Conservation (phyloP, 2,797 vertebrate genomes). For the Argentina silus region DNA sequence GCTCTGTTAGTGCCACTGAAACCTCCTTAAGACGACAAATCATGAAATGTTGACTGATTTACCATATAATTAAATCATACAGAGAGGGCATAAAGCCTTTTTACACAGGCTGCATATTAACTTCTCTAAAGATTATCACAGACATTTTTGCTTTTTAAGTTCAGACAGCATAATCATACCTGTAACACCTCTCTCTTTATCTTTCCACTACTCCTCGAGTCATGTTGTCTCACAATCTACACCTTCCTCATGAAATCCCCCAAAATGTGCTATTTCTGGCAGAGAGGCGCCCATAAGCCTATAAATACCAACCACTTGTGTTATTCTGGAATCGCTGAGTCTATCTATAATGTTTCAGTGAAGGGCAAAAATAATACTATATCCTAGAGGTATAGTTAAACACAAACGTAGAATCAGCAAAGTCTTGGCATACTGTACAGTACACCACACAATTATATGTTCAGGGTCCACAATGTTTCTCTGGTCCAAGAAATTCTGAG, state of each 20-base stretch:
- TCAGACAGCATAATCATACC: constrained; percentile 25
- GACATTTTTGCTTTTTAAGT: not conserved
- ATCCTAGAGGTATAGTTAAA: constrained; percentile 49
- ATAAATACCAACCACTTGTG: constrained; percentile 36
- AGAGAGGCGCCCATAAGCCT: constrained; percentile 33
- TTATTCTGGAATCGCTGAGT: not conserved
- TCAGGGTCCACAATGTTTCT: constrained; percentile 29
- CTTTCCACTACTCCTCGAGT: constrained; percentile 22
- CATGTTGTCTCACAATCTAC: constrained; percentile 44
- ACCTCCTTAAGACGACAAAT: constrained; percentile 51
- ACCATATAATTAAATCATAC: constrained; percentile 67
- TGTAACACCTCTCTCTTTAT: constrained; percentile 27
- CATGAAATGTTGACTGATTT: constrained; percentile 68
- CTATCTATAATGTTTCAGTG: constrained; percentile 24
- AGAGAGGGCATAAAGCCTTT: constrained; percentile 43
- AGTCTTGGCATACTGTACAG: constrained; percentile 27
- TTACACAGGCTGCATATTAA: constrained; percentile 59
- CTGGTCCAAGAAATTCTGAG: constrained; percentile 24
- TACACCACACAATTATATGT: constrained; percentile 56
- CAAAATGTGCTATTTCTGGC: not conserved
- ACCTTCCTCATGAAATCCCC: not conserved
- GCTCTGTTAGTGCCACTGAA: constrained; percentile 28
- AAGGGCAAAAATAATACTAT: constrained; percentile 42
- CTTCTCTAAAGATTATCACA: constrained; percentile 19
- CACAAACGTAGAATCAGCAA: constrained; percentile 48